Evolutionary conservation across 2,888 invertebrate genomes (phyloP), one percentile per base, ranked within the genome.

Genomic region (Microplitis deprimator): DNA sequence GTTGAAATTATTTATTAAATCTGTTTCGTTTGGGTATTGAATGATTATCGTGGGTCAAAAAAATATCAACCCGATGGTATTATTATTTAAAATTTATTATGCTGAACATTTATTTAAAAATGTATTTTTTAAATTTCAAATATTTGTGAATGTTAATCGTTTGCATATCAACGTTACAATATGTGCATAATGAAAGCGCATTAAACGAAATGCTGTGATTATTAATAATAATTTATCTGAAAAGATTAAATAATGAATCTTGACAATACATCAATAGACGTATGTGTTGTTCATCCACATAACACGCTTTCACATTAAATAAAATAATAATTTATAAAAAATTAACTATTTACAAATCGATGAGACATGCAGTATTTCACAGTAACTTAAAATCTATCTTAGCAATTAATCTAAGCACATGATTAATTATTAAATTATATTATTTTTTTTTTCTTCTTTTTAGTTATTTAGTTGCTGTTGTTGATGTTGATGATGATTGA

Each of bases 281-380:
- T 61, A 29, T 40, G 76, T 61, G 71, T 59, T 65, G 13, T 69
- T 76, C 39, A 17, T 74, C 76, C 61, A 50, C 17, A n/a, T 62
- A 62, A 17, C 20, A 41, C 68, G 40, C 62, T 76, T 69, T 41
- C 68, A 74, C 62, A 74, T 82, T 80, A 81, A 82, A 80, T 81
- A 80, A 80, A 88, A 88, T 88, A 88, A 88, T 88, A 87, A 87
- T 85, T 87, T 87, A 88, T 87, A 87, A 89, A 88, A 50, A 88
- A 88, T 84, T 83, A 87, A 84, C 87, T 89, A 89, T 89, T 83
- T 89, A 89, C 89, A 89, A 87, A 84, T 87, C 84, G 88, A 88
- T 82, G 79, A 86, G 88, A 88, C 87, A 87, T 86, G 86, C 87
- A 87, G 86, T 81, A 80, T 83, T 85, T 83, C 80, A 80, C 79